Evolutionary conservation across 2,888 invertebrate species (phyloP).

Genomic region (Cremastobaeus sp.): DNA sequence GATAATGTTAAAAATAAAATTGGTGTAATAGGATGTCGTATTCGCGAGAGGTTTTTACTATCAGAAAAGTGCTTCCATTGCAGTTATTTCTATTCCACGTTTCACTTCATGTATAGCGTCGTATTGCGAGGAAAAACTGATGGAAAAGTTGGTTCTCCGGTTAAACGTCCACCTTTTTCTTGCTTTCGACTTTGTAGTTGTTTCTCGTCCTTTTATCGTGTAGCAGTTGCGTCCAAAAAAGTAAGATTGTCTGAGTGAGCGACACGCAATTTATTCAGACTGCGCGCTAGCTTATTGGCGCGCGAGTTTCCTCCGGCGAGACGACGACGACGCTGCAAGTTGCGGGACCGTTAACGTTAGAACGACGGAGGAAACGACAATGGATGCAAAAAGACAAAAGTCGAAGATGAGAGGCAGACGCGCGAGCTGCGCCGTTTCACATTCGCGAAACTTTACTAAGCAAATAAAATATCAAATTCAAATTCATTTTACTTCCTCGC

Average conservation of each 20-base stretch:
- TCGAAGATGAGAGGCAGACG: slow-evolving; percentile 31
- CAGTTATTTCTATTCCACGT: slow-evolving; percentile 40
- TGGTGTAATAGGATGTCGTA: not conserved
- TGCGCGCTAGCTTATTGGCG: slow-evolving; percentile 68
- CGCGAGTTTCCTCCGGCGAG: slow-evolving; percentile 68
- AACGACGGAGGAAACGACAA: slow-evolving; percentile 43
- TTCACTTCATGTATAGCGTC: slow-evolving; percentile 23
- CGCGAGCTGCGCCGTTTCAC: slow-evolving; percentile 33
- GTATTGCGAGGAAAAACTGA: slow-evolving; percentile 31
- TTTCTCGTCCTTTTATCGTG: slow-evolving; percentile 50
- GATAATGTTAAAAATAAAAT: not conserved
- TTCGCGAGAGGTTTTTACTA: slow-evolving; percentile 1
- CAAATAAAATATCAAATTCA: slow-evolving; percentile 53
- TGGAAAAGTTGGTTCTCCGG: slow-evolving; percentile 49
- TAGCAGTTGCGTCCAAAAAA: slow-evolving; percentile 53
- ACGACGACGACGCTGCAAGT: slow-evolving; percentile 67
- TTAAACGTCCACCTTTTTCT: slow-evolving; percentile 53
- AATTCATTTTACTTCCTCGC: slow-evolving; percentile 4
- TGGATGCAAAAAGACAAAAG: slow-evolving; percentile 48
- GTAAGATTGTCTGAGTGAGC: slow-evolving; percentile 60
- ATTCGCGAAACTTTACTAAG: slow-evolving; percentile 44
- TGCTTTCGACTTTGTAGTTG: slow-evolving; percentile 53
- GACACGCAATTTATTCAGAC: slow-evolving; percentile 70
- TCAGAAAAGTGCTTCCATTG: slow-evolving; percentile 11
- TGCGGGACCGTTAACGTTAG: slow-evolving; percentile 66